Percentiles rank a stretch among this genome's conserved stretches.
Conservation (phyloP, 1,140 invertebrate species). For the Rhynchophorus ferrugineus region DNA sequence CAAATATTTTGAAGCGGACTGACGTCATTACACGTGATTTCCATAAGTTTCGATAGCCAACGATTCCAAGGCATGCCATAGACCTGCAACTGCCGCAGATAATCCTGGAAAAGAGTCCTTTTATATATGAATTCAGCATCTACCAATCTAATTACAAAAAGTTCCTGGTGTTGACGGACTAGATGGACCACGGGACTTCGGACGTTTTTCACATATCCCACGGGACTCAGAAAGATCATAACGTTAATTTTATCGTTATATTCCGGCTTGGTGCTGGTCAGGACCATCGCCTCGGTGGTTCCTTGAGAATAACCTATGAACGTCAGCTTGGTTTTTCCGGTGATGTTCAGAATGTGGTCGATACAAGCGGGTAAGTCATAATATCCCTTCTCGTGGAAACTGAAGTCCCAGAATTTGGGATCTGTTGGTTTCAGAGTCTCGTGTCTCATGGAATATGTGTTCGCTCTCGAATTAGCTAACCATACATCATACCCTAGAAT, state of each 20-base stretch:
- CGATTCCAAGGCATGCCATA: slow-evolving; percentile 3
- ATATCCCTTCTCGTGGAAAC: slow-evolving; percentile 60
- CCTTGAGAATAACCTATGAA: slow-evolving; percentile 55
- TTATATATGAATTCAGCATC: slow-evolving; percentile 1
- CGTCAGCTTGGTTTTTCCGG: slow-evolving; percentile 41
- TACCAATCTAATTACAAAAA: slow-evolving; percentile 1
- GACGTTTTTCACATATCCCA: slow-evolving; percentile 10
- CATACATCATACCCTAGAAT: slow-evolving; percentile 44
- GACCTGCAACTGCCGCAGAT: no score
- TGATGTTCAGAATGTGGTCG: slow-evolving; percentile 47
- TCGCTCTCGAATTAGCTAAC: slow-evolving; percentile 65
- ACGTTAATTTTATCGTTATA: slow-evolving; percentile 48
- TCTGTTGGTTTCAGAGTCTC: slow-evolving; percentile 41
- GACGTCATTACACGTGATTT: background rate
- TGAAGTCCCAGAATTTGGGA: slow-evolving; percentile 40
- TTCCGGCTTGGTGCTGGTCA: slow-evolving; percentile 43
- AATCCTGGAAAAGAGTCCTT: background rate
- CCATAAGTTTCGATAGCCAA: background rate
- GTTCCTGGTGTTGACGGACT: slow-evolving; percentile 2
- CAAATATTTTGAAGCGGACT: background rate
- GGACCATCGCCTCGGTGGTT: slow-evolving; percentile 46
- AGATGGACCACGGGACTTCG: background rate
- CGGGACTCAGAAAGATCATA: background rate
- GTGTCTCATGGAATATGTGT: slow-evolving; percentile 55
- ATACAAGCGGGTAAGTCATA: slow-evolving; percentile 57